phyloP scores from a whole-genome alignment of 2,888 invertebrate genomes.

The Syrphus vitripennis region DNA sequence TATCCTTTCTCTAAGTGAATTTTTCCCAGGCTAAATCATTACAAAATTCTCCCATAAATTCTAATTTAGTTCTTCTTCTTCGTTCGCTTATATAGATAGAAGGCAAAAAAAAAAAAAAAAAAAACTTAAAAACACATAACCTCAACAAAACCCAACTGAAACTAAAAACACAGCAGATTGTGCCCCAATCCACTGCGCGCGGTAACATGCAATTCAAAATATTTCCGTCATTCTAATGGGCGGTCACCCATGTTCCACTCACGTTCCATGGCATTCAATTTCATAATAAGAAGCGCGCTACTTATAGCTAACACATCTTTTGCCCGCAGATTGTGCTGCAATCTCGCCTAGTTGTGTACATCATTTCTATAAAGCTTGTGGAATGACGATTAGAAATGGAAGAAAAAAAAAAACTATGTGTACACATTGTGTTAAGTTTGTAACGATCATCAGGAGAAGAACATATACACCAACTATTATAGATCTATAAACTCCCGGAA shows the following conservation, averaged over 20 bases:
- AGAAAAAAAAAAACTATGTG: neutral
- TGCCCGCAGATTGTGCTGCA: neutral
- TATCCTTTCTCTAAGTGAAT: neutral
- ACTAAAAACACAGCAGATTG: slow-evolving; percentile 14
- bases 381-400: slow-evolving; percentile 16
- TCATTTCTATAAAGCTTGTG: slow-evolving; percentile 40
- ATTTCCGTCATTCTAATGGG: slow-evolving; percentile 72
- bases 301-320: slow-evolving; percentile 10
- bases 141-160: neutral
- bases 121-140: neutral
- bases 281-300: slow-evolving; percentile 65
- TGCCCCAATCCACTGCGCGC: slow-evolving; percentile 32
- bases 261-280: slow-evolving; percentile 58
- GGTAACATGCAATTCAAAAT: slow-evolving; percentile 66
- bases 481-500: slow-evolving; percentile 43
- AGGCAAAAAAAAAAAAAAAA: neutral
- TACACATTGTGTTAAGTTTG: neutral
- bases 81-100: too few species aligned
- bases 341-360: slow-evolving; percentile 58
- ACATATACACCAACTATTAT: slow-evolving; percentile 17
- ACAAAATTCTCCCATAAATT: slow-evolving; percentile 62
- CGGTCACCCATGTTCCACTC: slow-evolving; percentile 71
- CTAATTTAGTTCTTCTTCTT: slow-evolving; percentile 39
- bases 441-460: neutral
- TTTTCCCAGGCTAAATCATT: slow-evolving; percentile 59